Conservation (phyloP, 2,797 vertebrate species). For the Myoxocephalus aenaeus region DNA sequence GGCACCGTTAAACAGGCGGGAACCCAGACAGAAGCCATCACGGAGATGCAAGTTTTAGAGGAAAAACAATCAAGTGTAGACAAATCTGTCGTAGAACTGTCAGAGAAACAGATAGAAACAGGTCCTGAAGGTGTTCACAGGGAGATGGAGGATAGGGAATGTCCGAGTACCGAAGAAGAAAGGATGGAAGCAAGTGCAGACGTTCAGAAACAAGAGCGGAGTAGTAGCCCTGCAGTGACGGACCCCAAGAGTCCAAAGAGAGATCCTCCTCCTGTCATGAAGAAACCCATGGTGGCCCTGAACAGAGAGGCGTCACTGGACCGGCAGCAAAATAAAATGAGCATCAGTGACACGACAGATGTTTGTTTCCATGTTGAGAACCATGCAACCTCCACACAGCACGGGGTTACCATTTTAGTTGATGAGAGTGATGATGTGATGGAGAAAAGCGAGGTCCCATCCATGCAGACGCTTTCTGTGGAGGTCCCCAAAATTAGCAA, state of each 20-base stretch:
- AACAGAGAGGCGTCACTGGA: slow-evolving; percentile 43
- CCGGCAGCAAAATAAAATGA: slow-evolving; percentile 15
- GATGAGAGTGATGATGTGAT: slow-evolving; percentile 17
- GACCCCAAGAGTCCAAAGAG: slow-evolving; percentile 60
- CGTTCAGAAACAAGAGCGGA: slow-evolving; percentile 47
- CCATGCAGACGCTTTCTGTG: slow-evolving; percentile 43
- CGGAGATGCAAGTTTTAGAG: slow-evolving; percentile 26
- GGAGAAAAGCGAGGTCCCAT: slow-evolving; percentile 24
- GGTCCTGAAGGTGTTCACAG: slow-evolving; percentile 7
- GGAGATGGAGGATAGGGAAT: slow-evolving; percentile 35
- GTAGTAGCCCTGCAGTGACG: slow-evolving; percentile 12
- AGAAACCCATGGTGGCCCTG: slow-evolving; percentile 60
- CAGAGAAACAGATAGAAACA: slow-evolving; percentile 25
- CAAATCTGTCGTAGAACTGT: slow-evolving; percentile 13
- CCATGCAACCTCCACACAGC: slow-evolving; percentile 20
- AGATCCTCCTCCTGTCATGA: slow-evolving; percentile 77
- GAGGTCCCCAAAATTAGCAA: slow-evolving; percentile 61
- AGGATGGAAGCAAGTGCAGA: slow-evolving; percentile 24
- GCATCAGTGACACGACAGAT: slow-evolving; percentile 23
- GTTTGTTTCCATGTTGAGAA: slow-evolving; percentile 39
- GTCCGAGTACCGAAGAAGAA: slow-evolving; percentile 29
- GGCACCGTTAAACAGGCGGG: slow-evolving; percentile 42
- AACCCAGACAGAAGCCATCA: slow-evolving; percentile 40
- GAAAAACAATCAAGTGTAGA: slow-evolving; percentile 30
- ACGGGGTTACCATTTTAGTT: slow-evolving; percentile 4